A percentile compares a stretch with the other conserved stretches of the same genome.
These are phyloP conservation scores for Brachionus rotundiformis DNA, from an alignment of 1,140 invertebrate species.

Conservation along the genomic window DNA sequence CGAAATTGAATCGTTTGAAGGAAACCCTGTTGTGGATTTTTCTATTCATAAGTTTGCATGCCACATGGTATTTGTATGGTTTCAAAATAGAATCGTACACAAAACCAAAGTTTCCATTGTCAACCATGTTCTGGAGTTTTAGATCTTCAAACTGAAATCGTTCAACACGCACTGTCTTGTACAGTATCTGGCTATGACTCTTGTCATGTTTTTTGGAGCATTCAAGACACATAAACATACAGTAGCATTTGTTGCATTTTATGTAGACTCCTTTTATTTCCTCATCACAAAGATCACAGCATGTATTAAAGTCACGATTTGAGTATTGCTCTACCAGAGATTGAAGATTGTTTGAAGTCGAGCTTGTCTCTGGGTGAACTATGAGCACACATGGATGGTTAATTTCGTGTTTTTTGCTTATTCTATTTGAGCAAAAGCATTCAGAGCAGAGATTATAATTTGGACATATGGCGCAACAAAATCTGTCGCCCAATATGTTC, in stretches of 20 bases:
- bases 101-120: constrained; percentile 31
- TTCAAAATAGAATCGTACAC: not conserved
- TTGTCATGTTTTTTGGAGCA: constrained; percentile 1
- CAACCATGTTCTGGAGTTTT: constrained; percentile 12
- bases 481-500: not conserved
- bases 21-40: not conserved
- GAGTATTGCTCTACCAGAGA: not conserved
- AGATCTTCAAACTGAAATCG: constrained; percentile 17
- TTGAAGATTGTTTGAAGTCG: not conserved
- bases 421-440: constrained; percentile 11
- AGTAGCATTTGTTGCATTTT: constrained; percentile 27
- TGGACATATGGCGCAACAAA: not conserved
- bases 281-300: not conserved
- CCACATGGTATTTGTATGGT: not conserved
- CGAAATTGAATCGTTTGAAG: not conserved
- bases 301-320: not conserved
- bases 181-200: not conserved
- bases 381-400: constrained; percentile 11
- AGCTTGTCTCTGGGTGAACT: not conserved
- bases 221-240: constrained; percentile 29
- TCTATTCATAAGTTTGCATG: constrained; percentile 39
- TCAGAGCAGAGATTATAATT: constrained; percentile 29
- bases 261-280: constrained; percentile 20
- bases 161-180: not conserved
- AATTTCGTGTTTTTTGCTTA: constrained; percentile 4